phyloP scores from a whole-genome alignment of 2,113 vertebrate genomes.

The Mastomys coucha region DNA sequence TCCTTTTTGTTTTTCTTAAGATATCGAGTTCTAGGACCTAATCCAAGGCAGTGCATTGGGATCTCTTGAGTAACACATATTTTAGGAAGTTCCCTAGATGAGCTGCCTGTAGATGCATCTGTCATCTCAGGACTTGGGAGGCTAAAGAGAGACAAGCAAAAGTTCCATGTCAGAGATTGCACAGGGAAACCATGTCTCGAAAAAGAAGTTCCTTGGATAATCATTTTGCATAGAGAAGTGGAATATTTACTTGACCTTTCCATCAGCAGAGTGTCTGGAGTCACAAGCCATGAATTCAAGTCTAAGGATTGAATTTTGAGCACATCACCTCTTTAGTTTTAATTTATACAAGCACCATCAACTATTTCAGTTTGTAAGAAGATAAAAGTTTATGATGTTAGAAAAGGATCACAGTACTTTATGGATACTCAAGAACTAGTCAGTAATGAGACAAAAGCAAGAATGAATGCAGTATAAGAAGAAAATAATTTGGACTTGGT shows the following conservation, averaged over 20 bases:
- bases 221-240: not conserved
- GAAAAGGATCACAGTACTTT: slow-evolving; percentile 19
- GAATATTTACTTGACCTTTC: not conserved
- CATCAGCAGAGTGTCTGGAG: not conserved
- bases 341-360: not conserved
- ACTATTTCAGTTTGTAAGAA: not conserved
- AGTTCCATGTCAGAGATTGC: not conserved
- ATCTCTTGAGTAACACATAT: not conserved
- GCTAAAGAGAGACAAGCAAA: not conserved
- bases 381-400: slow-evolving; percentile 11
- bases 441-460: not conserved
- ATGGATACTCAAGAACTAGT: not conserved
- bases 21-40: not conserved
- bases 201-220: not conserved
- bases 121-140: not conserved
- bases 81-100: not conserved
- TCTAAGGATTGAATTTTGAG: not conserved
- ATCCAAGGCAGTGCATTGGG: not conserved
- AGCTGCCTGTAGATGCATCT: not conserved
- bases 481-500: not conserved
- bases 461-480: not conserved
- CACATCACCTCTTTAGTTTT: slow-evolving; percentile 2
- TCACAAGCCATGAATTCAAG: not conserved
- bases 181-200: not conserved
- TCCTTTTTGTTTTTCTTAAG: slow-evolving; percentile 5